Evolutionary conservation across 2,888 invertebrate genomes (phyloP).

Genomic region (Drosophila robusta): DNA sequence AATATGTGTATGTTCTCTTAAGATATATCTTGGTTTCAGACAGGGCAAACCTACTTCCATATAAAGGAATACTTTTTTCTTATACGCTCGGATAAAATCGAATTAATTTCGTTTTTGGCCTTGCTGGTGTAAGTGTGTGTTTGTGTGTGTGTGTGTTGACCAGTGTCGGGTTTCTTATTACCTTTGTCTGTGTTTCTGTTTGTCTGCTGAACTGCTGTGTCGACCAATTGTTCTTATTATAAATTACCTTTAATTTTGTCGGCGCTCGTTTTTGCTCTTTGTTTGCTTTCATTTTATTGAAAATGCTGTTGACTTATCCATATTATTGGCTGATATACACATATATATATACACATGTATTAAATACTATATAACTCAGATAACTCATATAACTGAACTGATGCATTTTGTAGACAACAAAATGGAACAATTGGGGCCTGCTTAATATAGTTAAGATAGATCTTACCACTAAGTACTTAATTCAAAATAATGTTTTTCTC

Average conservation of each 20-base stretch:
- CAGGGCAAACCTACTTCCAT: background rate
- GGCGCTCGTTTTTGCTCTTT: slow-evolving; percentile 51
- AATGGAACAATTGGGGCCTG: slow-evolving; percentile 23
- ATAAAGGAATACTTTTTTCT: background rate
- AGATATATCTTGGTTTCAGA: background rate
- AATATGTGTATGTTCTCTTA: background rate
- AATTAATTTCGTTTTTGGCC: slow-evolving; percentile 8
- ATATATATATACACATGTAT: slow-evolving; percentile 23
- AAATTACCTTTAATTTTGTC: slow-evolving; percentile 51
- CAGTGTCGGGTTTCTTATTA: slow-evolving; percentile 7
- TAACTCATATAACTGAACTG: slow-evolving; percentile 42
- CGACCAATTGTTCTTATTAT: slow-evolving; percentile 15
- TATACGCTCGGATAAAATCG: slow-evolving; percentile 3
- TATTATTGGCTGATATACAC: slow-evolving; percentile 36
- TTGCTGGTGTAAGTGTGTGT: background rate
- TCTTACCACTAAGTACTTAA: slow-evolving; percentile 29
- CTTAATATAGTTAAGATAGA: slow-evolving; percentile 24
- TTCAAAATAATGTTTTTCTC: slow-evolving; percentile 15
- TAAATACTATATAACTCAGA: slow-evolving; percentile 29
- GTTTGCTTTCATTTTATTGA: slow-evolving; percentile 59
- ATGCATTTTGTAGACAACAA: slow-evolving; percentile 42
- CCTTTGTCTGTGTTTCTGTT: slow-evolving; percentile 21
- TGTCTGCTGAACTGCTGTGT: slow-evolving; percentile 18
- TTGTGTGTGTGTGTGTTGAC: background rate
- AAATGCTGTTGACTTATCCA: slow-evolving; percentile 61